These are phyloP conservation scores for Aphodius granarius DNA, from an alignment of 2,888 invertebrate species.

Conservation along the genomic window DNA sequence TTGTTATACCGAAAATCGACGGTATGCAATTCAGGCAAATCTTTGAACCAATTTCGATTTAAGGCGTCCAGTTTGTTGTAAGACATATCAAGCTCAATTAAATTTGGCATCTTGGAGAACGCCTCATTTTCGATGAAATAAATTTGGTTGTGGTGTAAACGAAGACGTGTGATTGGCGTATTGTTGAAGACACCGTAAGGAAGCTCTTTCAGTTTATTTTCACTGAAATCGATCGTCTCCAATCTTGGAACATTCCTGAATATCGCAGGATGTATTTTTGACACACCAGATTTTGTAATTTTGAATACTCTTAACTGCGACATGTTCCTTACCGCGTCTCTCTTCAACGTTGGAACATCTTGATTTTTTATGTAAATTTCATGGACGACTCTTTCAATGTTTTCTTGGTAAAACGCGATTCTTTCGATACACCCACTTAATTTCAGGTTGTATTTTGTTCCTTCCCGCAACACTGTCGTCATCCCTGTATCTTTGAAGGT, in stretches of 20 bases:
- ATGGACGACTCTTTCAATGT: neutral
- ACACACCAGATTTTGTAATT: conserved; percentile 18
- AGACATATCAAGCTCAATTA: conserved; percentile 15
- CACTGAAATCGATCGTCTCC: conserved; percentile 16
- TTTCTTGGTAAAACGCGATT: conserved; percentile 11
- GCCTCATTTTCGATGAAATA: conserved; percentile 13
- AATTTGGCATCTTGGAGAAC: conserved; percentile 12
- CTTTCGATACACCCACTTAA: conserved; percentile 21
- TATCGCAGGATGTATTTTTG: conserved; percentile 10
- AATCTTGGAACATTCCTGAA: conserved; percentile 18
- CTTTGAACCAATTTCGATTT: conserved; percentile 16
- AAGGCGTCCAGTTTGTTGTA: conserved; percentile 16
- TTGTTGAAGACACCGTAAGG: conserved; percentile 20
- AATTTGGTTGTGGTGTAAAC: conserved; percentile 21
- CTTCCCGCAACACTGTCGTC: neutral
- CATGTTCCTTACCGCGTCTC: conserved; percentile 19
- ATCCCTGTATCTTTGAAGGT: conserved; percentile 4
- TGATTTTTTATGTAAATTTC: conserved; percentile 22
- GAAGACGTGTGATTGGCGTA: conserved; percentile 4
- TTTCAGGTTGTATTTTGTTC: conserved; percentile 3
- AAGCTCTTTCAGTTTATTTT: conserved; percentile 15
- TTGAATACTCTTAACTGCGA: conserved; percentile 6
- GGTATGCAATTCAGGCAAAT: conserved; percentile 6
- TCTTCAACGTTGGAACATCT: conserved; percentile 15
- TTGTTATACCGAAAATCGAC: conserved; percentile 20